Evolutionary conservation across 2,113 vertebrate species (phyloP).

Genomic region (Circaetus gallicus): DNA sequence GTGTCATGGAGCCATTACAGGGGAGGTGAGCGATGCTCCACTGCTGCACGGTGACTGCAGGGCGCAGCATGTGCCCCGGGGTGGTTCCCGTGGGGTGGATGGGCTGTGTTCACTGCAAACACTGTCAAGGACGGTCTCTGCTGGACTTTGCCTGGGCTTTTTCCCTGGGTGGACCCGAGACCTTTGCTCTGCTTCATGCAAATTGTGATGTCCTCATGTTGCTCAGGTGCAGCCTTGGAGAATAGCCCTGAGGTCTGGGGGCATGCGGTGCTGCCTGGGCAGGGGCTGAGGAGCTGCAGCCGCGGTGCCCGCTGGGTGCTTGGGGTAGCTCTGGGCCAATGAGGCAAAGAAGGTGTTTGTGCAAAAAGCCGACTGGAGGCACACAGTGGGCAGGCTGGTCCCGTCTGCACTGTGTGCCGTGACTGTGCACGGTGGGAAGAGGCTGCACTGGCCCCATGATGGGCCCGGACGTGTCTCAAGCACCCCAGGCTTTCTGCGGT

Average conservation of each 20-base stretch:
- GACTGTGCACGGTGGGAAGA: neutral
- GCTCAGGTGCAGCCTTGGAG: neutral
- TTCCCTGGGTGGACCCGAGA: neutral
- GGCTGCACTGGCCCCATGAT: neutral
- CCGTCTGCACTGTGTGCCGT: no score
- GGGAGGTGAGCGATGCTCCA: neutral
- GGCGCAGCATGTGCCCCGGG: rapidly evolving
- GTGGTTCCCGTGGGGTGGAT: neutral
- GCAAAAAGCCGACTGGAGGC: neutral
- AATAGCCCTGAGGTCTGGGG: rapidly evolving
- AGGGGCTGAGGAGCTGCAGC: neutral
- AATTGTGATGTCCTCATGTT: neutral
- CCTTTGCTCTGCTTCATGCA: neutral
- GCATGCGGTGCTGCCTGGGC: rapidly evolving
- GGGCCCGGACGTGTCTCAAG: neutral
- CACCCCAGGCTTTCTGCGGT: neutral
- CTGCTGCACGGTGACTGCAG: rapidly evolving
- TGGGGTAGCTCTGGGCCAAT: rapidly evolving
- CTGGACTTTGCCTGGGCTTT: neutral
- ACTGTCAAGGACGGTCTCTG: neutral
- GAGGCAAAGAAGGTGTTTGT: neutral
- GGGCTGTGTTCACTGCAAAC: neutral
- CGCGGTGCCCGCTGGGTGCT: rapidly evolving
- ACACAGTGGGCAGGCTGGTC: rapidly evolving
- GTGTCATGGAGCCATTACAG: neutral